Percentiles rank a stretch among this genome's conserved stretches.
Evolutionary conservation across 2,797 vertebrate genomes (phyloP).

Genomic region (Alauda arvensis): DNA sequence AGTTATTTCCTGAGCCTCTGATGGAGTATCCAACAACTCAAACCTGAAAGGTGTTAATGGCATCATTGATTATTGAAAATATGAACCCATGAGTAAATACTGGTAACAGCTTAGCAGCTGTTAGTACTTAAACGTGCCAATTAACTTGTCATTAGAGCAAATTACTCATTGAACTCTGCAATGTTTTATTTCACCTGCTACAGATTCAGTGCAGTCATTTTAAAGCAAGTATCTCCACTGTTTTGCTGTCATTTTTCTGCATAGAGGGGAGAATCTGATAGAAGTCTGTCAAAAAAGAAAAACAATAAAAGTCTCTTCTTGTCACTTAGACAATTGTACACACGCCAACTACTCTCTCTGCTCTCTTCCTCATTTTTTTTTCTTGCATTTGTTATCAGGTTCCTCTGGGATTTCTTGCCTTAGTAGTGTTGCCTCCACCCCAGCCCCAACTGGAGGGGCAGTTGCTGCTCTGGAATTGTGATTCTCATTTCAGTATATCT

Average conservation of each 20-base stretch:
- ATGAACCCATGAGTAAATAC: rapidly evolving
- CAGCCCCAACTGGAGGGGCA: background rate
- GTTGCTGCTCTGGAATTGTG: background rate
- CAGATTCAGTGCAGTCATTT: background rate
- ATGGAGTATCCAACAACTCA: background rate
- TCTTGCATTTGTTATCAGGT: background rate
- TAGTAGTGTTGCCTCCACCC: background rate
- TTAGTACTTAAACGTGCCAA: background rate
- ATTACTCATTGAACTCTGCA: background rate
- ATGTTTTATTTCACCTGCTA: background rate
- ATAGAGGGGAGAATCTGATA: background rate
- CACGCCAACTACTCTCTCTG: background rate
- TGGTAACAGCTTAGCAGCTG: background rate
- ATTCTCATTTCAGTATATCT: background rate
- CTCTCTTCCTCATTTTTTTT: background rate
- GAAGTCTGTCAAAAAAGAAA: background rate
- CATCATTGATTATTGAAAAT: background rate
- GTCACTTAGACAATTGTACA: background rate
- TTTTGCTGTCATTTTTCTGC: background rate
- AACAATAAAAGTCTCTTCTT: background rate
- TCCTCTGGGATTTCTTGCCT: background rate
- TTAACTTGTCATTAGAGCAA: background rate
- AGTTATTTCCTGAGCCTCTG: background rate
- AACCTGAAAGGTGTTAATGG: background rate
- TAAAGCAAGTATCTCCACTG: background rate